Conservation (phyloP, 2,888 invertebrate species). For the Alsophila aescularia region DNA sequence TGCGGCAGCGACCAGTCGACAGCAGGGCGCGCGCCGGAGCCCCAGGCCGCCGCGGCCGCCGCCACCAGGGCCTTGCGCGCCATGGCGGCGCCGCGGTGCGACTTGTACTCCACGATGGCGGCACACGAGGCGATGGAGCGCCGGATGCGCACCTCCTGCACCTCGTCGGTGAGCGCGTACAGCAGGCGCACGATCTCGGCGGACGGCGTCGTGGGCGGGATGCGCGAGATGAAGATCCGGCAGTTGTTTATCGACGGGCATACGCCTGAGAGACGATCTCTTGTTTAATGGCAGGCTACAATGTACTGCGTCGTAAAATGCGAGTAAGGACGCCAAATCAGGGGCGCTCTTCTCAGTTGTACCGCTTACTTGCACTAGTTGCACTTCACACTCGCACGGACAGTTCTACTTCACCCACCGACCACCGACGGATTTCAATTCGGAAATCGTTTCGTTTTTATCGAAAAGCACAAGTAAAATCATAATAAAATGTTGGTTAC, state of each 20-base stretch:
- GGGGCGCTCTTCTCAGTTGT: no score
- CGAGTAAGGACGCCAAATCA: no score
- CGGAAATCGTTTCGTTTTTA: no score
- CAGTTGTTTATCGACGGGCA: slow-evolving; percentile 91
- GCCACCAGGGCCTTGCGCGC: slow-evolving; percentile 81
- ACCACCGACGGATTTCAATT: no score
- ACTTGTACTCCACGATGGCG: slow-evolving; percentile 89
- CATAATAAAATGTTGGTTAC: no score
- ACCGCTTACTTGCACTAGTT: no score
- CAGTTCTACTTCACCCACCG: no score
- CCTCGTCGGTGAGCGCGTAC: slow-evolving; percentile 79
- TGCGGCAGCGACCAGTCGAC: slow-evolving; percentile 81
- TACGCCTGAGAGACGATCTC: slow-evolving; percentile 78
- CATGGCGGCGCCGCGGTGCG: slow-evolving; percentile 87
- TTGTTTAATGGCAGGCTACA: not conserved
- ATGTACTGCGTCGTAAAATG: no score
- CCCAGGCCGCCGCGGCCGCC: slow-evolving; percentile 79
- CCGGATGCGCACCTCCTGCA: slow-evolving; percentile 76
- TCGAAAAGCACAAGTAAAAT: no score
- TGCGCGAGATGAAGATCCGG: slow-evolving; percentile 86
- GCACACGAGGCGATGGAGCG: slow-evolving; percentile 79
- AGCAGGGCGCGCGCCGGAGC: slow-evolving; percentile 73
- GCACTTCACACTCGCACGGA: no score
- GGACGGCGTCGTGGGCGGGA: slow-evolving; percentile 83
- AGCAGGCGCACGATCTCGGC: slow-evolving; percentile 86